phyloP scores from a whole-genome alignment of 2,797 vertebrate genomes.

The Brachymystax lenok region DNA sequence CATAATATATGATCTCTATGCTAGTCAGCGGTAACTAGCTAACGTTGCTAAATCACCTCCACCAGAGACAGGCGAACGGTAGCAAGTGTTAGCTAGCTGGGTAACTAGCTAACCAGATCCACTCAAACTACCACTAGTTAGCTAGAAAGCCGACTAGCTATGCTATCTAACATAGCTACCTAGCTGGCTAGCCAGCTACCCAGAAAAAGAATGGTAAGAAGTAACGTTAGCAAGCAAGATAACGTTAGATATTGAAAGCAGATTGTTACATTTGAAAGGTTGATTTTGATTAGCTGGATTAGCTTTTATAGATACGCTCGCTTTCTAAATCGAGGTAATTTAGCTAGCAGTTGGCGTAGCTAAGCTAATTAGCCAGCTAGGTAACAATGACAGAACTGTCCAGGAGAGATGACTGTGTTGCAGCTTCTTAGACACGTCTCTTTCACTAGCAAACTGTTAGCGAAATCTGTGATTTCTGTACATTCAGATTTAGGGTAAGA shows the following conservation, averaged over 20 bases:
- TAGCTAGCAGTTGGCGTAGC: neutral
- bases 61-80: neutral
- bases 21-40: conserved; percentile 34
- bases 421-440: neutral
- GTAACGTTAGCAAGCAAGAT: neutral
- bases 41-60: neutral
- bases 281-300: neutral
- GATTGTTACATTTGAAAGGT: neutral
- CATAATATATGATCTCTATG: neutral
- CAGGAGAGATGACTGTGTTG: neutral
- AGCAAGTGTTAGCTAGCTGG: neutral
- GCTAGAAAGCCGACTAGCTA: conserved; percentile 6
- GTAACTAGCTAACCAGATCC: conserved; percentile 13
- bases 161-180: conserved; percentile 15
- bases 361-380: neutral
- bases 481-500: neutral
- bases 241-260: neutral
- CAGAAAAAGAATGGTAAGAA: neutral
- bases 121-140: conserved; percentile 23
- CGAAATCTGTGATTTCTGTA: neutral
- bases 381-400: neutral
- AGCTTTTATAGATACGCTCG: too few species aligned
- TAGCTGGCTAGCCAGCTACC: neutral
- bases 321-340: neutral
- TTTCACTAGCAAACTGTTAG: neutral